These are phyloP conservation scores for Chelon auratus DNA, from an alignment of 2,797 vertebrate species.

Conservation along the genomic window DNA sequence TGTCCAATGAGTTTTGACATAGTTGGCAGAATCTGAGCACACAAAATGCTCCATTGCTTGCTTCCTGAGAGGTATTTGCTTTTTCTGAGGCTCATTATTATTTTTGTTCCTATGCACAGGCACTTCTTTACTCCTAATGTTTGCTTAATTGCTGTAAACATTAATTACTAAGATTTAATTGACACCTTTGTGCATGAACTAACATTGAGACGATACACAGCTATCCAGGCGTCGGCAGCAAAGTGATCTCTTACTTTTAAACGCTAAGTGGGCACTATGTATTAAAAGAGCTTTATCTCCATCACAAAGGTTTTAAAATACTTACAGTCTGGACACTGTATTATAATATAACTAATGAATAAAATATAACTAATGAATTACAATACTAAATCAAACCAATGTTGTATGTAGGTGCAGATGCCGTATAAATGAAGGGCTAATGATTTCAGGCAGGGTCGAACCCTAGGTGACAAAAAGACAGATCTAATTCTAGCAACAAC, in stretches of 20 bases:
- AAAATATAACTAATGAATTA: neutral
- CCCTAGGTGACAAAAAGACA: constrained; percentile 37
- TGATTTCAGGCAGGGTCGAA: constrained; percentile 24
- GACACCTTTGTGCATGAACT: no score
- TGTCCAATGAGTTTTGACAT: neutral
- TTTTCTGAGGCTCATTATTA: neutral
- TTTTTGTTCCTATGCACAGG: neutral
- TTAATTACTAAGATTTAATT: no score
- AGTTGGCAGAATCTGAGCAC: neutral
- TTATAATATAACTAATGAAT: neutral
- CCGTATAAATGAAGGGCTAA: constrained; percentile 1
- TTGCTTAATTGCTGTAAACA: no score
- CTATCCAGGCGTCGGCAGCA: no score
- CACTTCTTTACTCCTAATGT: no score
- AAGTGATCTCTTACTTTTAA: no score
- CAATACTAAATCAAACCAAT: neutral
- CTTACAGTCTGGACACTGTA: neutral
- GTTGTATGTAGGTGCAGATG: constrained; percentile 3
- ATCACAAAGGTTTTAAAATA: neutral
- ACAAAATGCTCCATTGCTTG: no score
- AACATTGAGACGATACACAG: no score
- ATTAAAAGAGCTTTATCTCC: no score
- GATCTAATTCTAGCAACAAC: constrained; percentile 50
- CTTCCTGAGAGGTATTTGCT: no score
- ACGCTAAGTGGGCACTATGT: no score